Evolutionary conservation across 2,888 invertebrate genomes (phyloP).

Genomic region (Lymantria dispar): DNA sequence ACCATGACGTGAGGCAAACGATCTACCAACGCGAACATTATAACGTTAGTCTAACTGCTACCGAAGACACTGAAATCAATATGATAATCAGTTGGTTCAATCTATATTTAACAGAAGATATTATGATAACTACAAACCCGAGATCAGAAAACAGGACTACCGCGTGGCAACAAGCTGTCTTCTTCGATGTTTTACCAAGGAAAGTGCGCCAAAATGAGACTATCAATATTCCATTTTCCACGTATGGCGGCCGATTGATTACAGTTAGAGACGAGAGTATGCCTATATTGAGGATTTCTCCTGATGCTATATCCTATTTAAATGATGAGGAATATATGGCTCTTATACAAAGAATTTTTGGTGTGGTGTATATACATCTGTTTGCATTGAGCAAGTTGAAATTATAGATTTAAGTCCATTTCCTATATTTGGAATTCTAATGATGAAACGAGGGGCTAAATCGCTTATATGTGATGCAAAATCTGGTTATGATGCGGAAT

Average conservation of each 20-base stretch:
- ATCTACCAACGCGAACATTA: slow-evolving; percentile 9
- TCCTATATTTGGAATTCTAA: slow-evolving; percentile 75
- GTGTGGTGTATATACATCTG: slow-evolving; percentile 9
- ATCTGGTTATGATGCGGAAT: slow-evolving; percentile 11
- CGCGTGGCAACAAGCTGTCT: slow-evolving; percentile 52
- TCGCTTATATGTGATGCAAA: slow-evolving; percentile 44
- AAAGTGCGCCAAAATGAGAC: slow-evolving; percentile 7
- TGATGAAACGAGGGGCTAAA: slow-evolving; percentile 59
- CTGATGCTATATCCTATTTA: slow-evolving; percentile 13
- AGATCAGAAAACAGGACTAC: too few relatives aligned
- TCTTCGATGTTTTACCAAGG: slow-evolving; percentile 19
- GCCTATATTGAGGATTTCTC: slow-evolving; percentile 15
- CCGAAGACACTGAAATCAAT: too few relatives aligned
- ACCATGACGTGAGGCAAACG: slow-evolving; percentile 14
- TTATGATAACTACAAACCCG: too few relatives aligned
- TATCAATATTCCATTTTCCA: slow-evolving; percentile 4
- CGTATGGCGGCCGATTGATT: slow-evolving; percentile 11
- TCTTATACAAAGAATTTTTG: slow-evolving; percentile 12
- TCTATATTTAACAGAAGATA: too few relatives aligned
- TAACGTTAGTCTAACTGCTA: too few relatives aligned
- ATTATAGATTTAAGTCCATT: slow-evolving; percentile 78
- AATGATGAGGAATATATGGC: slow-evolving; percentile 25
- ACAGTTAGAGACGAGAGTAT: slow-evolving; percentile 1
- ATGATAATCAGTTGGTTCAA: too few relatives aligned
- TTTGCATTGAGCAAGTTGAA: slow-evolving; percentile 12